A percentile compares a stretch with the other conserved stretches of the same genome.
phyloP scores from a whole-genome alignment of 2,113 vertebrate genomes.

The Hymenochirus boettgeri region DNA sequence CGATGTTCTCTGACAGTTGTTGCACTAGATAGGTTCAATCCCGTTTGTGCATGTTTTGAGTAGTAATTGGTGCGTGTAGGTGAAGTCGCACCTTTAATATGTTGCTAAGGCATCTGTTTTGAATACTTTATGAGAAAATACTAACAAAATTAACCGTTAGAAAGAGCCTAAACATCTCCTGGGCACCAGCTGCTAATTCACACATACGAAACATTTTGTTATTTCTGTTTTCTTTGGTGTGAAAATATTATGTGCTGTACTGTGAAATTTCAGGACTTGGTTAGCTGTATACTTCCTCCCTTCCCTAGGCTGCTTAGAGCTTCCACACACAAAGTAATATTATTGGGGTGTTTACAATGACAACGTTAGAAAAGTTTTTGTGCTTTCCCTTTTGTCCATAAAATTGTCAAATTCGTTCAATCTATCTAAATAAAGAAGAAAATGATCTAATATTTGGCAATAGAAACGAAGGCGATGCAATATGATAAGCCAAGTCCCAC shows the following conservation, averaged over 20 bases:
- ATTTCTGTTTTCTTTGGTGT: constrained; percentile 34
- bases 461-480: no score
- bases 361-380: no score
- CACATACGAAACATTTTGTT: constrained; percentile 29
- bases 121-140: constrained; percentile 40
- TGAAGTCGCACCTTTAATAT: constrained; percentile 43
- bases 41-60: constrained; percentile 14
- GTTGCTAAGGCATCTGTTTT: constrained; percentile 44
- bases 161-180: constrained; percentile 41
- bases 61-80: constrained; percentile 33
- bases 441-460: no score
- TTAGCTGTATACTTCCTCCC: constrained; percentile 25
- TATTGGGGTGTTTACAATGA: no score
- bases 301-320: constrained; percentile 8
- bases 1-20: neutral
- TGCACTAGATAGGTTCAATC: neutral
- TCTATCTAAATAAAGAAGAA: no score
- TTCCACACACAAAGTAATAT: no score
- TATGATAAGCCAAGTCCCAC: no score
- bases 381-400: no score
- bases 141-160: constrained; percentile 27
- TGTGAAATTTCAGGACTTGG: constrained; percentile 40
- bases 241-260: constrained; percentile 39
- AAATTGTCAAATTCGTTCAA: no score
- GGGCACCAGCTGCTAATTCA: constrained; percentile 30